These are phyloP conservation scores for Trichogramma pretiosum DNA, from an alignment of 1,140 invertebrate genomes.

Conservation along the genomic window DNA sequence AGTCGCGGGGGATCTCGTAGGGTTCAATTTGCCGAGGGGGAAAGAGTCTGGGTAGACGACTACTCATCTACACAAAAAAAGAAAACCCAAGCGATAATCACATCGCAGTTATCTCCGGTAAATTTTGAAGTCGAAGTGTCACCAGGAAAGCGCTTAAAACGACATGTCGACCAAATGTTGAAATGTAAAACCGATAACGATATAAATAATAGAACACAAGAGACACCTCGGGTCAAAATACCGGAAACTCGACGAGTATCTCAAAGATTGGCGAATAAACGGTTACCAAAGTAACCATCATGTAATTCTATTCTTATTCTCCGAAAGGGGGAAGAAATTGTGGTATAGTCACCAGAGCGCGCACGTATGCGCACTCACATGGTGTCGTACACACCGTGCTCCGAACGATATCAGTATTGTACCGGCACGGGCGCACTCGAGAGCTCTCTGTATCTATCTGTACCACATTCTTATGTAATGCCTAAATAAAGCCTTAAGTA, in stretches of 20 bases:
- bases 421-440: too few relatives aligned
- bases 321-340: too few relatives aligned
- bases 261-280: background rate
- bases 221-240: background rate
- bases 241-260: background rate
- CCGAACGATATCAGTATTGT: too few relatives aligned
- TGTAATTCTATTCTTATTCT: too few relatives aligned
- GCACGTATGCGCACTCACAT: too few relatives aligned
- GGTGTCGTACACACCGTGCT: too few relatives aligned
- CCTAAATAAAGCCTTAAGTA: too few relatives aligned
- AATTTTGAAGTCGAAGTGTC: background rate
- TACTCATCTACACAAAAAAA: background rate
- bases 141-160: background rate
- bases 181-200: background rate
- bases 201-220: background rate
- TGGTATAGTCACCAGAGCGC: too few relatives aligned
- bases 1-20: background rate
- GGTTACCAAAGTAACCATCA: too few relatives aligned
- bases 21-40: background rate
- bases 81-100: background rate
- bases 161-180: constrained; percentile 4
- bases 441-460: too few relatives aligned
- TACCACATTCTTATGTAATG: too few relatives aligned
- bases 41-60: background rate
- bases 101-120: background rate